Conservation (phyloP, 1,140 invertebrate species). For the Drosophila virilis region DNA sequence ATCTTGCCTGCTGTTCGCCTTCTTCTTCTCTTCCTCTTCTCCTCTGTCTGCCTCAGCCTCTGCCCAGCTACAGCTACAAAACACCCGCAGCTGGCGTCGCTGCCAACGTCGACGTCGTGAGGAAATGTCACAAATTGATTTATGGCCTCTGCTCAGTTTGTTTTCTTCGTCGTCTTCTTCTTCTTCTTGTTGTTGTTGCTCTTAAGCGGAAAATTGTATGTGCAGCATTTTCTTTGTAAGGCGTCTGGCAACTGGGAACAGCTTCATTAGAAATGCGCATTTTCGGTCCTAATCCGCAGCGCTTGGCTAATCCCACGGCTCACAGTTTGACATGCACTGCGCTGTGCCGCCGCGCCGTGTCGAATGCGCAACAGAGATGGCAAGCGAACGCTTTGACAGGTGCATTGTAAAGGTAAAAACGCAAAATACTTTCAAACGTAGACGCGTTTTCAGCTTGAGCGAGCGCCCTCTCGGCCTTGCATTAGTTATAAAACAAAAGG, state of each 20-base stretch:
- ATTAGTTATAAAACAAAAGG: background rate
- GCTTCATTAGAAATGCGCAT: slow-evolving; percentile 79
- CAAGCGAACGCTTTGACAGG: slow-evolving; percentile 26
- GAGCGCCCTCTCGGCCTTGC: too few species aligned
- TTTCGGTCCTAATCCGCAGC: slow-evolving; percentile 37
- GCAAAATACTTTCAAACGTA: slow-evolving; percentile 2
- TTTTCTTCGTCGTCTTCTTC: slow-evolving; percentile 37
- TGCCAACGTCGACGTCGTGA: slow-evolving; percentile 49
- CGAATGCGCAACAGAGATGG: slow-evolving; percentile 8
- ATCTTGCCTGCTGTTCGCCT: slow-evolving; percentile 60
- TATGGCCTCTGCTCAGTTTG: slow-evolving; percentile 60
- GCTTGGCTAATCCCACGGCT: slow-evolving; percentile 33
- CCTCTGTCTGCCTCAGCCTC: background rate
- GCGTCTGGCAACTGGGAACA: slow-evolving; percentile 49
- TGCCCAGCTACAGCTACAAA: slow-evolving; percentile 23
- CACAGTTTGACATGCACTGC: slow-evolving; percentile 29
- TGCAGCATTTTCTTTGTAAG: slow-evolving; percentile 56
- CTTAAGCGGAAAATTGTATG: slow-evolving; percentile 35
- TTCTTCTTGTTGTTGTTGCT: slow-evolving; percentile 13
- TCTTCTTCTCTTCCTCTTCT: too few species aligned
- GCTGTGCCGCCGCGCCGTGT: slow-evolving; percentile 12
- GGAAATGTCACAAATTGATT: slow-evolving; percentile 82
- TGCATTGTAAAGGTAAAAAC: slow-evolving; percentile 17
- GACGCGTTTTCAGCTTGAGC: background rate
- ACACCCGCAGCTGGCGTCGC: slow-evolving; percentile 57